Conservation (phyloP, 2,797 vertebrate species). For the Helicolenus hilgendorfi region DNA sequence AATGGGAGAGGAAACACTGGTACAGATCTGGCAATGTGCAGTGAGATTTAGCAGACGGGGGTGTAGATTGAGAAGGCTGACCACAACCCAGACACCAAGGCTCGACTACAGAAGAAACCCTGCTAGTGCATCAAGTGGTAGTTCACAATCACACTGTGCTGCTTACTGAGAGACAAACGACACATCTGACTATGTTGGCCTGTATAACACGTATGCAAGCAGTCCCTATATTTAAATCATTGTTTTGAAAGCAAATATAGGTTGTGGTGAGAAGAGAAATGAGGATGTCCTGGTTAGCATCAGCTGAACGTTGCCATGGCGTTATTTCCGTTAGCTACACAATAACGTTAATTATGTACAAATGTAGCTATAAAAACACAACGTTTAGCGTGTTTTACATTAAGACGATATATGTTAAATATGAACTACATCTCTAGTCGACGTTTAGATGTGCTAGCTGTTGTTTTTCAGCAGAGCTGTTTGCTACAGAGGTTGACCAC, state of each 20-base stretch:
- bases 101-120: not conserved
- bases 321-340: not conserved
- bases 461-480: slow-evolving; percentile 17
- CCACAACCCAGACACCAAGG: not conserved
- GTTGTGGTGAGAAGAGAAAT: no score
- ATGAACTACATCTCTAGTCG: accelerated
- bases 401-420: not conserved
- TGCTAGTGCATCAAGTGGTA: slow-evolving; percentile 1
- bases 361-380: not conserved
- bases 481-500: not conserved
- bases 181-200: slow-evolving; percentile 38
- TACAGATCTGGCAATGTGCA: slow-evolving; percentile 40
- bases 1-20: slow-evolving; percentile 63
- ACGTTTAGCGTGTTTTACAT: not conserved
- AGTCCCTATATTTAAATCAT: accelerated
- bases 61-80: slow-evolving; percentile 34
- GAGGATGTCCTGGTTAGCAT: no score
- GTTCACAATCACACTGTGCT: slow-evolving; percentile 42
- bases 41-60: not conserved
- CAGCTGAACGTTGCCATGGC: not conserved
- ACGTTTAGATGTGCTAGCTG: not conserved
- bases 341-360: no score
- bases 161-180: slow-evolving; percentile 31
- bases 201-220: slow-evolving; percentile 32
- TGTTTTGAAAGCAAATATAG: no score